Evolutionary conservation across 2,797 vertebrate genomes (phyloP).

Genomic region (Harpagifer antarcticus): DNA sequence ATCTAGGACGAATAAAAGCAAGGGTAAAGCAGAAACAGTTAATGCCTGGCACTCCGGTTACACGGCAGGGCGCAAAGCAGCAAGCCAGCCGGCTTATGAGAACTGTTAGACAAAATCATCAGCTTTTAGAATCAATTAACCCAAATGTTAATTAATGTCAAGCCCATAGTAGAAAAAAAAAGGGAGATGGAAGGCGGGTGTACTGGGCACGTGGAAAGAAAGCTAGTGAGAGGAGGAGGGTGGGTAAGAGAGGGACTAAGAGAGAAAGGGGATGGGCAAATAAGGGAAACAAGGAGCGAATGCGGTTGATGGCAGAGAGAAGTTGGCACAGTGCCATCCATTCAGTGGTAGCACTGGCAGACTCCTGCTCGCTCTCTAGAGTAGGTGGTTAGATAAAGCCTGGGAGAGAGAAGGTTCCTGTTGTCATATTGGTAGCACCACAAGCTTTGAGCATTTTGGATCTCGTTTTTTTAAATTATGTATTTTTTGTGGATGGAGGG

Average conservation of each 20-base stretch:
- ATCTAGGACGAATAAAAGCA: constrained; percentile 74
- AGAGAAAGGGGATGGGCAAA: constrained; percentile 91
- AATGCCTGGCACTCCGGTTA: constrained; percentile 85
- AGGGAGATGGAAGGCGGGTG: constrained; percentile 78
- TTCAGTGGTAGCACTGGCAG: constrained; percentile 96
- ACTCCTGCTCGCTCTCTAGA: constrained; percentile 88
- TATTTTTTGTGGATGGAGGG: constrained; percentile 12
- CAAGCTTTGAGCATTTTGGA: constrained; percentile 29
- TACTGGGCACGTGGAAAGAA: constrained; percentile 76
- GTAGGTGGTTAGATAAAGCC: constrained; percentile 90
- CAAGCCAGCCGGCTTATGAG: constrained; percentile 81
- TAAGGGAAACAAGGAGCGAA: constrained; percentile 94
- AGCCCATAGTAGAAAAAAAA: constrained; percentile 90
- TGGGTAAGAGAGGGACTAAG: constrained; percentile 83
- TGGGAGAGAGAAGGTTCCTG: constrained; percentile 74
- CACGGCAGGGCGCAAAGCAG: constrained; percentile 65
- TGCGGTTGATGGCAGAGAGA: constrained; percentile 94
- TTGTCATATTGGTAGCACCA: constrained; percentile 76
- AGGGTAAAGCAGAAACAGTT: constrained; percentile 63
- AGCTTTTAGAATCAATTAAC: constrained; percentile 98
- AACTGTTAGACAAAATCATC: constrained; percentile 88
- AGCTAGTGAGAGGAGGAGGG: constrained; percentile 78
- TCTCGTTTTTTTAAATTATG: constrained; percentile 23
- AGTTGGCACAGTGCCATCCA: constrained; percentile 99
- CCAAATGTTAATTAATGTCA: constrained; percentile 98